Base-by-base conservation (phyloP, 2,797 vertebrate species). In the Octomys mimax region DNA sequence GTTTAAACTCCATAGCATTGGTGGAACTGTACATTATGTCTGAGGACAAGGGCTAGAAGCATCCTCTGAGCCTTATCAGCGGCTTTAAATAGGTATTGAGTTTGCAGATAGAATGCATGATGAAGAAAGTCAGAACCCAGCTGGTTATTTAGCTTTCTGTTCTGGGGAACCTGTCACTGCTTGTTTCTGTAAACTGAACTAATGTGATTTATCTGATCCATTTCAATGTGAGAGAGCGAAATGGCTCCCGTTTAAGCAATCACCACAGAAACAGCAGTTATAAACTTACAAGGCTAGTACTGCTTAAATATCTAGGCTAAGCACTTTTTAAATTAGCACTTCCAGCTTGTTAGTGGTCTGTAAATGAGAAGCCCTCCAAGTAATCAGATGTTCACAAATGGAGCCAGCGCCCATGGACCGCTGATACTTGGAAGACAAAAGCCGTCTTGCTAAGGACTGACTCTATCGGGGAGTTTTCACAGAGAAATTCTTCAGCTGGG, bases 241-340 rank as follows among this genome's bases (percentile, higher is more conserved):
- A 94, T 22, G 66, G 36, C 79, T 95, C 84, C 95, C 33, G 80
- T 95, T 68, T 36, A 90, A 90, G 89, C 92, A 84, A 39, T 62
- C 39, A 6, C 9, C 16, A 18, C 59, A 61, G 78, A 77, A 82
- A 52, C 73, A 36, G 93, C 93, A 18, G 73, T 82, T 66, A 49
- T 19, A 42, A 66, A 70, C n/a, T 16, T 39, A 14, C 19, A 31
- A 61, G 90, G 62, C 85, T n/a, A 71, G 36, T 36, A 78, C 87
- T 86, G 83, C 90, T 73, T 61, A 36, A 94, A 79, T 61, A 42
- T 83, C 93, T 73, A 62, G 80, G 79, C 87, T 84, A 94, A 96
- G 97, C 91, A 66, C 82, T 91, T 97, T 95, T 80, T 49, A 95
- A 94, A 96, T 89, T n/a, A 97, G 95, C 95, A 89, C 70, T 95